A percentile compares a stretch with the other conserved stretches of the same genome.
Evolutionary conservation across 1,140 invertebrate species (phyloP).

Genomic region (Drosophila pruinosa): DNA sequence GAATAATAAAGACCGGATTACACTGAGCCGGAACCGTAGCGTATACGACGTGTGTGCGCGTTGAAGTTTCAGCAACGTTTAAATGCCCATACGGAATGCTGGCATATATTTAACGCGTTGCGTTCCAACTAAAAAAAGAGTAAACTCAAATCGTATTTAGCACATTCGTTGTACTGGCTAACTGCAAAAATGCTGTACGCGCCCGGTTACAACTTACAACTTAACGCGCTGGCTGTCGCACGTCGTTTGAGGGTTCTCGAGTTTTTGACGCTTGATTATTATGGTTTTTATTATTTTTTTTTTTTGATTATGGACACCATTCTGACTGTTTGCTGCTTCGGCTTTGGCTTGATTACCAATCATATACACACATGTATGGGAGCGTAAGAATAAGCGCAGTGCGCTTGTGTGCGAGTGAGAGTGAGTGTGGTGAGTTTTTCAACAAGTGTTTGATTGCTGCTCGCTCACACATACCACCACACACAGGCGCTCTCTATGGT

Average conservation of each 20-base stretch:
- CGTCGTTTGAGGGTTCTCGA: conserved; percentile 64
- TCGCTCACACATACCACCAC: conserved; percentile 35
- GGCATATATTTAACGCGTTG: conserved; percentile 35
- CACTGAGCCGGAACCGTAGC: not conserved
- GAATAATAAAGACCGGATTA: not conserved
- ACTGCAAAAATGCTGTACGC: conserved; percentile 27
- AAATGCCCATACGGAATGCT: conserved; percentile 24
- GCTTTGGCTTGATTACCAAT: conserved; percentile 56
- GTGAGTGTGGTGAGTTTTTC: conserved; percentile 70
- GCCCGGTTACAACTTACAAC: conserved; percentile 66
- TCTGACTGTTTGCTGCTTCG: conserved; percentile 51
- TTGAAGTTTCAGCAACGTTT: conserved; percentile 44
- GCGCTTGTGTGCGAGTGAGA: conserved; percentile 28
- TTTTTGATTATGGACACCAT: conserved; percentile 50
- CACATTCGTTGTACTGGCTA: conserved; percentile 17
- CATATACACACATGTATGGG: conserved; percentile 7
- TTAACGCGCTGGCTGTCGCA: conserved; percentile 68
- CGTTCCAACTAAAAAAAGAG: not conserved
- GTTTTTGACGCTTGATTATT: conserved; percentile 66
- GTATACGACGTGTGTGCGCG: conserved; percentile 25
- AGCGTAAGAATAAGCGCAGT: conserved; percentile 39
- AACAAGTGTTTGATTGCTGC: conserved; percentile 64
- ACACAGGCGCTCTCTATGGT: conserved; percentile 31
- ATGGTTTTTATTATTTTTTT: conserved; percentile 54
- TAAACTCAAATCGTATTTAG: conserved; percentile 19